Base-by-base conservation (phyloP, 1,140 invertebrate species). In the Bombus waltoni region DNA sequence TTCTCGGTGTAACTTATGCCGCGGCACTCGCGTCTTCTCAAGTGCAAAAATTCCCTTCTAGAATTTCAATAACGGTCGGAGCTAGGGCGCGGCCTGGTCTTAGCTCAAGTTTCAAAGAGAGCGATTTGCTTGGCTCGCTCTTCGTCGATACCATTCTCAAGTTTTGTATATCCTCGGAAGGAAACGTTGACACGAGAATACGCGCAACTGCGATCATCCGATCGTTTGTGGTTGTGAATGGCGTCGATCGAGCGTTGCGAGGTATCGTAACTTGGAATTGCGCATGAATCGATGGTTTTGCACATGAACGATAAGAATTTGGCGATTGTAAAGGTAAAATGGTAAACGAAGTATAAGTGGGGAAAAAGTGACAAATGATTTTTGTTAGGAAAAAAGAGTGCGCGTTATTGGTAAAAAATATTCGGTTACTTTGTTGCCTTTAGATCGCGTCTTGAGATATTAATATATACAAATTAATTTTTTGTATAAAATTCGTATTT, bases 1-100 rank as follows among this genome's bases (percentile, higher is more conserved):
- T 83, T 68, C 75, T 57, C 44, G 81, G n/a, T 68, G 62, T 66
- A 83, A 83, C 62, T 83, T 70, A 57, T 47, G 72, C 80, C 47
- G 4, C n/a, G 77, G 18, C 35, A 44, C 32, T 35, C 62, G 62
- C 81, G 81, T 68, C 35, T 32, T 83, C 42, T n/a, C 18, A 40
- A 38, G 62, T 47, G 81, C 81, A 42, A 83, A 83, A 83, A 83
- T 83, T 77, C 66, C 28, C n/a, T 11, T 28, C 6, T 18, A 68
- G 81, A 66, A 77, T 77, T 77, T 77, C 81, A 83, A 83, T 77
- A 65, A 77, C 62, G 38, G 35, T 0, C 8, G 38, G 3, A 44
- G n/a, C 40, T 38, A 38, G n/a, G 4, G 57, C 70, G n/a, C 70
- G 38, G 53, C n/a, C 28, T 32, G 25, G 53, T 35, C 25, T 38